Percentiles rank a stretch among this genome's conserved stretches.
These are phyloP conservation scores for Symphodus melops DNA, from an alignment of 2,113 vertebrate species.

Conservation along the genomic window DNA sequence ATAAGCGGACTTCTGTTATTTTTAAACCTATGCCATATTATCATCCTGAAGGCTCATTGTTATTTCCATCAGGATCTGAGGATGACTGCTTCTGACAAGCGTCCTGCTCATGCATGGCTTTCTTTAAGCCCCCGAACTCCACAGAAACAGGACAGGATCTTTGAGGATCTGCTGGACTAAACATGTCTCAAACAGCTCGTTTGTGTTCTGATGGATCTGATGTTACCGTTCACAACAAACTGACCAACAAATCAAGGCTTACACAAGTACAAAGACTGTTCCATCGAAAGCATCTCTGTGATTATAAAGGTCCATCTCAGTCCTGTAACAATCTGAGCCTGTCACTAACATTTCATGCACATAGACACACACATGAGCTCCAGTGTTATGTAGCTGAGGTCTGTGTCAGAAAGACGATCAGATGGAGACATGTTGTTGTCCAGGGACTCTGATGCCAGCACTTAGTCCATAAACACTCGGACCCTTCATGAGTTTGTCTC, in stretches of 20 bases:
- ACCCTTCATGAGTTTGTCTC: conserved; percentile 8
- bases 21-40: no score
- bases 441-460: conserved; percentile 38
- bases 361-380: not conserved
- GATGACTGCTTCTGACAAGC: no score
- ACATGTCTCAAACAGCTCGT: not conserved
- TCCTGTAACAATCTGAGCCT: not conserved
- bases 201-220: not conserved
- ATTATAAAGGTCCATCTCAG: not conserved
- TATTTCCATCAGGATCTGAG: not conserved
- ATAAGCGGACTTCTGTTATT: not conserved
- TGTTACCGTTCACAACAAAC: not conserved
- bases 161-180: not conserved
- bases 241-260: not conserved
- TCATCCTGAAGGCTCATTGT: not conserved
- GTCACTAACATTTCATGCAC: not conserved
- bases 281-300: not conserved
- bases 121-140: not conserved
- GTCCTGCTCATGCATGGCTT: not conserved
- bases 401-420: not conserved
- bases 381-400: not conserved
- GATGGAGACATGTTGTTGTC: not conserved
- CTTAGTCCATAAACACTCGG: conserved; percentile 54
- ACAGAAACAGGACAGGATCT: not conserved
- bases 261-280: not conserved